A percentile compares a stretch with the other conserved stretches of the same genome.
phyloP scores from a whole-genome alignment of 2,113 vertebrate genomes.

The Microtus pennsylvanicus region DNA sequence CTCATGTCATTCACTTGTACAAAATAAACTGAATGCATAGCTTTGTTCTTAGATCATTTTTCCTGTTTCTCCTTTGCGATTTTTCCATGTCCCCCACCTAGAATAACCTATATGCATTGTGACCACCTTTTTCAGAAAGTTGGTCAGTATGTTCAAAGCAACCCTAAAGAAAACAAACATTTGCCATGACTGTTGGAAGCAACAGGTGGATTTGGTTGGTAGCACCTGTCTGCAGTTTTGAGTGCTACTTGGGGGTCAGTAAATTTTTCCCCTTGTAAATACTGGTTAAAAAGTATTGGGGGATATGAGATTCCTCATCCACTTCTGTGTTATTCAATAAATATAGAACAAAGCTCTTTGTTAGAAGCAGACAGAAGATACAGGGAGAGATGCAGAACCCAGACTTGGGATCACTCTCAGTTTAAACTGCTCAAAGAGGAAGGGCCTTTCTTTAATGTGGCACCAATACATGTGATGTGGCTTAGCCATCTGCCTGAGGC shows the following conservation, averaged over 20 bases:
- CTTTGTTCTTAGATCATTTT: background rate
- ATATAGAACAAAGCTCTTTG: background rate
- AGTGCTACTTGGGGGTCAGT: background rate
- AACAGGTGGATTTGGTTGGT: background rate
- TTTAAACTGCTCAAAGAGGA: background rate
- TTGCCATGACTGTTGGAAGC: background rate
- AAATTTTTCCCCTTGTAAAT: background rate
- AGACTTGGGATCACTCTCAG: background rate
- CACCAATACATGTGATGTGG: background rate
- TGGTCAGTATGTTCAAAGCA: background rate
- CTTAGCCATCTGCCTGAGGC: background rate
- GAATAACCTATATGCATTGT: background rate
- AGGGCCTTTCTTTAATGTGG: background rate
- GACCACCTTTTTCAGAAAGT: background rate
- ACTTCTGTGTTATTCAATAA: background rate
- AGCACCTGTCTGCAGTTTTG: background rate
- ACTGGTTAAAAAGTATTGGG: background rate
- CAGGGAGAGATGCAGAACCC: background rate
- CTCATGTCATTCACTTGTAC: background rate
- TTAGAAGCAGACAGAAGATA: background rate
- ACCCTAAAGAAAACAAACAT: background rate
- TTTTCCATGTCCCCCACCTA: background rate
- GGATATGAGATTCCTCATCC: background rate
- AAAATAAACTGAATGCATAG: background rate
- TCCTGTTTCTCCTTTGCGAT: background rate